Evolutionary conservation across 2,113 vertebrate species (phyloP).

Genomic region (Chionis minor): DNA sequence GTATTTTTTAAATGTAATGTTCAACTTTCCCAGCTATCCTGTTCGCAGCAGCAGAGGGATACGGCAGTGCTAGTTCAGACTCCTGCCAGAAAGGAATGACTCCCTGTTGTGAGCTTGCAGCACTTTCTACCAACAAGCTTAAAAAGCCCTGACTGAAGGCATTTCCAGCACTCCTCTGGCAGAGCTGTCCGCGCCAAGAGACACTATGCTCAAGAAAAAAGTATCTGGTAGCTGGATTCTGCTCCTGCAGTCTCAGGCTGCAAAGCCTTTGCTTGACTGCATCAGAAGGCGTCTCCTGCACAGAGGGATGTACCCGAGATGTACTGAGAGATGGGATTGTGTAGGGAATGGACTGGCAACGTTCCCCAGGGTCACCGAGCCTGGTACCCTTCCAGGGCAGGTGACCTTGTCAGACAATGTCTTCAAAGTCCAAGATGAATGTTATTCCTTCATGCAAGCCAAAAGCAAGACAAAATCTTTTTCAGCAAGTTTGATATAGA

Average conservation of each 20-base stretch:
- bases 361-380: accelerated
- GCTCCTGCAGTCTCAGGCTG: background rate
- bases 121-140: background rate
- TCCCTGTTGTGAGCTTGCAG: background rate
- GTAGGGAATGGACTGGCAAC: accelerated
- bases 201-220: background rate
- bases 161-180: background rate
- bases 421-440: background rate
- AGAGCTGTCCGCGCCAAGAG: background rate
- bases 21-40: background rate
- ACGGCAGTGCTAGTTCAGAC: background rate
- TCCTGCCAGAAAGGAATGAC: background rate
- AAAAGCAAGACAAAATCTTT: background rate
- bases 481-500: background rate
- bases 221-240: background rate
- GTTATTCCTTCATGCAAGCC: background rate
- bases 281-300: background rate
- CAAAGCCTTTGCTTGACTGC: background rate
- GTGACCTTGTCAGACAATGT: background rate
- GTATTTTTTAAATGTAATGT: background rate
- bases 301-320: accelerated
- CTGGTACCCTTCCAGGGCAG: background rate
- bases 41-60: background rate
- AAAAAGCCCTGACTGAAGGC: accelerated
- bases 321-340: accelerated